Conservation (phyloP, 2,113 vertebrate species). For the Ceyx melanurus region DNA sequence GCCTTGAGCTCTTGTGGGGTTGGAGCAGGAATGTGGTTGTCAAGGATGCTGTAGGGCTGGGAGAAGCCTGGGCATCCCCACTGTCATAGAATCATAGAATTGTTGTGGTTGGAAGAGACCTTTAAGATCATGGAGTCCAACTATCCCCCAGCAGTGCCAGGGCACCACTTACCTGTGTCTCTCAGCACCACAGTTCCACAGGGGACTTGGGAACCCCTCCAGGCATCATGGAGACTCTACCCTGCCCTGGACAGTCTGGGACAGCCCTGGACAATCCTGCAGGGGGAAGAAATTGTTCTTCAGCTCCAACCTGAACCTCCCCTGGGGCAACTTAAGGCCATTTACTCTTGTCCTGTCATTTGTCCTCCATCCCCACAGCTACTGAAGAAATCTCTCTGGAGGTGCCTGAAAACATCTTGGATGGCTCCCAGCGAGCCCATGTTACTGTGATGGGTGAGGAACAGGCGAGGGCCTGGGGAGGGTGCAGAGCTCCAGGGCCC, state of each 20-base stretch:
- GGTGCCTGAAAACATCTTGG: conserved; percentile 41
- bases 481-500: background rate
- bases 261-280: too few relatives aligned
- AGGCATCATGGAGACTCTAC: too few relatives aligned
- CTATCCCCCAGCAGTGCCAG: too few relatives aligned
- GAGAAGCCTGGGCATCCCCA: background rate
- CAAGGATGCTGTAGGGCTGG: fast-evolving
- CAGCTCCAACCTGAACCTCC: too few relatives aligned
- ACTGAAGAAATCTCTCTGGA: conserved; percentile 35
- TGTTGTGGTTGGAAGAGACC: background rate
- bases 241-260: too few relatives aligned
- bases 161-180: too few relatives aligned
- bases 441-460: conserved; percentile 32
- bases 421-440: conserved; percentile 42
- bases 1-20: background rate
- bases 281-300: too few relatives aligned
- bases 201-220: too few relatives aligned
- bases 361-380: background rate
- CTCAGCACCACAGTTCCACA: too few relatives aligned
- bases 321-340: too few relatives aligned
- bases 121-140: background rate
- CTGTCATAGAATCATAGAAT: background rate
- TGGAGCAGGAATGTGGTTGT: background rate
- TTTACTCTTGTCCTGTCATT: too few relatives aligned
- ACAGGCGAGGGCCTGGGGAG: fast-evolving